Conservation (phyloP, 2,888 invertebrate genomes). For the Lumbricus terrestris region DNA sequence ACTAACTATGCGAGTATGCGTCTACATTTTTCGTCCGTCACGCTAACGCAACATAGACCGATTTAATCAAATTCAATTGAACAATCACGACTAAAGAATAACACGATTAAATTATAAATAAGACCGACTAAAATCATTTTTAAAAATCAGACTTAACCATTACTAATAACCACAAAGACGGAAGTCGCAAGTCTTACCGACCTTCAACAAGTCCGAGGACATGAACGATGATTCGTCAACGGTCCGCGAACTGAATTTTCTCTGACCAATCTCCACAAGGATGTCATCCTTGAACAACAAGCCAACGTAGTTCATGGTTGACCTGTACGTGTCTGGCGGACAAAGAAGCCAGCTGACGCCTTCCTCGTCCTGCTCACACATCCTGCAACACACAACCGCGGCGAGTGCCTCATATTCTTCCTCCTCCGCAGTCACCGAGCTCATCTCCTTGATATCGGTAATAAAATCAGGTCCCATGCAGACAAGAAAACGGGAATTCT, state of each 20-base stretch:
- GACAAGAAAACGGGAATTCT: background rate
- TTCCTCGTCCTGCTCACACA: background rate
- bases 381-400: background rate
- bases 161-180: no score
- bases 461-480: constrained; percentile 6
- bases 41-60: no score
- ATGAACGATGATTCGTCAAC: background rate
- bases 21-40: no score
- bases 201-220: background rate
- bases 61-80: no score
- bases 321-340: background rate
- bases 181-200: background rate
- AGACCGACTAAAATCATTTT: no score
- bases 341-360: background rate
- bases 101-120: no score
- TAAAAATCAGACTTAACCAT: no score
- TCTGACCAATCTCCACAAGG: background rate
- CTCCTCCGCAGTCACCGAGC: background rate
- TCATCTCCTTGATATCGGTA: background rate
- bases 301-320: background rate
- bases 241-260: background rate
- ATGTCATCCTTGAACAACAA: background rate
- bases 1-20: no score
- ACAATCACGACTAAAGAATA: no score
- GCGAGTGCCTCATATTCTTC: background rate